Conservation (phyloP, 2,113 vertebrate species). For the Mormyrus iriodes region DNA sequence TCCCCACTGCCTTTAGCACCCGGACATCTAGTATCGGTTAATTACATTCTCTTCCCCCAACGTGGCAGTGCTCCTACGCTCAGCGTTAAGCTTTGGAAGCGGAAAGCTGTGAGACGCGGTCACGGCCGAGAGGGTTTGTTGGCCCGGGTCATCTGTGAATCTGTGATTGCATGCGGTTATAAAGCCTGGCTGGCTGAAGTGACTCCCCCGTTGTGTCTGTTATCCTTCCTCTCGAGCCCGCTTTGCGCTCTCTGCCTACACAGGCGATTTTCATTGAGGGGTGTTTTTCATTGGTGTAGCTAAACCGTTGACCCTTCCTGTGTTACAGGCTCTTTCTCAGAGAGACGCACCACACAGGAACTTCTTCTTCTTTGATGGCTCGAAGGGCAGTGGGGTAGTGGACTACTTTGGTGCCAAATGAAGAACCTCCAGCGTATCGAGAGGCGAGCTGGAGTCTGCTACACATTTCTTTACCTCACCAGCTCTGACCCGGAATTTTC, state of each 20-base stretch:
- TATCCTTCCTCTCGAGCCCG: neutral
- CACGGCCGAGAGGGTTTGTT: neutral
- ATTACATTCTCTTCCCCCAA: neutral
- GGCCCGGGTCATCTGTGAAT: neutral
- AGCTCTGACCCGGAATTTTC: neutral
- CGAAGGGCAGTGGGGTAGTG: conserved; percentile 77
- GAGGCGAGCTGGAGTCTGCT: neutral
- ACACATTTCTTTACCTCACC: neutral
- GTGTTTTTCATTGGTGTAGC: neutral
- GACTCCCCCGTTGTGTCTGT: neutral
- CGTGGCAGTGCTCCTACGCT: neutral
- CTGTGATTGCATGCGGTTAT: neutral
- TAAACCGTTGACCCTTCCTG: neutral
- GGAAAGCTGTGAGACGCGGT: neutral
- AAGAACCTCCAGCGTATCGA: conserved; percentile 21
- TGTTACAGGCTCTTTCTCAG: conserved; percentile 78
- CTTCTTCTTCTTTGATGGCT: conserved; percentile 89
- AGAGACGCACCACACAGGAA: conserved; percentile 83
- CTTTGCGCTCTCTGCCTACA: neutral
- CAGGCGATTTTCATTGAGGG: neutral
- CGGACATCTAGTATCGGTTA: neutral
- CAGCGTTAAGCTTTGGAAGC: neutral
- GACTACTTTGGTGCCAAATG: conserved; percentile 74
- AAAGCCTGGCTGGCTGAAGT: neutral
- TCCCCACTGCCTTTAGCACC: neutral